A percentile compares a stretch with the other conserved stretches of the same genome.
Evolutionary conservation across 2,113 vertebrate species (phyloP).

Genomic region (Gorilla gorilla): DNA sequence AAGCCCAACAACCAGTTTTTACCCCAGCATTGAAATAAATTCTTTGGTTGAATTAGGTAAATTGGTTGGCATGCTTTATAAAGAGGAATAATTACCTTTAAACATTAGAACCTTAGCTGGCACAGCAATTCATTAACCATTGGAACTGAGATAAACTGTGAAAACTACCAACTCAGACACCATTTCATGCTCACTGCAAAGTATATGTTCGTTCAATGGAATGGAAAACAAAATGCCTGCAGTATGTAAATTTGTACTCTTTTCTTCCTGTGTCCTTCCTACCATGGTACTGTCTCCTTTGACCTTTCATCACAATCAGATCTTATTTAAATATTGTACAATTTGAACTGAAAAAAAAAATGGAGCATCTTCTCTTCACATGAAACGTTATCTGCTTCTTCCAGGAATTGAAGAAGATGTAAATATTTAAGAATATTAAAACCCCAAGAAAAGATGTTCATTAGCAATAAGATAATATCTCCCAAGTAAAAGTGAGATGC

Average conservation of each 20-base stretch:
- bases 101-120: not conserved
- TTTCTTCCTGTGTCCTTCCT: not conserved
- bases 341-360: slow-evolving; percentile 12
- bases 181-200: not conserved
- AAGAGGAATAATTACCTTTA: slow-evolving; percentile 7
- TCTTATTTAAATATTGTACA: slow-evolving; percentile 19
- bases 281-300: slow-evolving; percentile 5
- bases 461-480: slow-evolving; percentile 14
- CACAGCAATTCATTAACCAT: not conserved
- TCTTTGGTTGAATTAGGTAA: not conserved
- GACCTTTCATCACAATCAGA: not conserved
- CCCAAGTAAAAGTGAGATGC: not conserved
- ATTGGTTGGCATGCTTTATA: not conserved
- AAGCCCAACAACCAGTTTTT: not conserved
- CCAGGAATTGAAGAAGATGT: not conserved
- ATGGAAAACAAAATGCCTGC: not conserved
- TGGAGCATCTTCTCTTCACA: not conserved
- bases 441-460: not conserved
- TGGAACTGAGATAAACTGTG: not conserved
- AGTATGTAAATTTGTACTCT: slow-evolving; percentile 3
- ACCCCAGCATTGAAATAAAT: not conserved
- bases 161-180: not conserved
- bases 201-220: not conserved
- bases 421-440: slow-evolving; percentile 39
- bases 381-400: not conserved